phyloP scores from a whole-genome alignment of 2,888 invertebrate species.

The Leucozona laternaria region DNA sequence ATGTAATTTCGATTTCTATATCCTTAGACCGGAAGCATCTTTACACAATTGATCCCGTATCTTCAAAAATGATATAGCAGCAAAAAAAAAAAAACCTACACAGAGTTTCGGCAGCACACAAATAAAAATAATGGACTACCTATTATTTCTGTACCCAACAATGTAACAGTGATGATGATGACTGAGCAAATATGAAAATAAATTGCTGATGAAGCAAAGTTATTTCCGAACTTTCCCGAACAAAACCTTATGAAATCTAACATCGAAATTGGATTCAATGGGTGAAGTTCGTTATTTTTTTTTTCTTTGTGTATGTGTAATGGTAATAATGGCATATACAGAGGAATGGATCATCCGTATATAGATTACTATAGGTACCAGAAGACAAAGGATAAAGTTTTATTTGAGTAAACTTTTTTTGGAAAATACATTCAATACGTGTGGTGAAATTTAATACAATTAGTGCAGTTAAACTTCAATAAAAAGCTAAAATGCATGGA shows the following conservation, averaged over 20 bases:
- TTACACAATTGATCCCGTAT: background rate
- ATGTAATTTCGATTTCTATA: conserved; percentile 2
- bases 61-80: background rate
- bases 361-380: background rate
- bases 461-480: conserved; percentile 26
- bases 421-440: background rate
- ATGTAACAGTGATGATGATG: conserved; percentile 21
- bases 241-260: conserved; percentile 30
- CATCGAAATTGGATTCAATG: conserved; percentile 16
- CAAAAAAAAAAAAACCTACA: background rate
- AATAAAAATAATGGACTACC: conserved; percentile 21
- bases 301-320: background rate
- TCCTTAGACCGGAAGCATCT: conserved; percentile 33
- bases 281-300: background rate
- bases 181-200: conserved; percentile 54
- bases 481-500: conserved; percentile 9
- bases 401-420: conserved; percentile 16
- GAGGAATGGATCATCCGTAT: conserved; percentile 6
- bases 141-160: conserved; percentile 30
- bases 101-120: background rate
- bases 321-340: background rate
- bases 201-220: conserved; percentile 69
- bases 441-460: conserved; percentile 33
- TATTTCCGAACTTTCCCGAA: conserved; percentile 37
- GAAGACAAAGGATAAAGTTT: conserved; percentile 49